A percentile compares a stretch with the other conserved stretches of the same genome.
Evolutionary conservation across 1,140 invertebrate species (phyloP).

Genomic region (Diorhabda sublineata): DNA sequence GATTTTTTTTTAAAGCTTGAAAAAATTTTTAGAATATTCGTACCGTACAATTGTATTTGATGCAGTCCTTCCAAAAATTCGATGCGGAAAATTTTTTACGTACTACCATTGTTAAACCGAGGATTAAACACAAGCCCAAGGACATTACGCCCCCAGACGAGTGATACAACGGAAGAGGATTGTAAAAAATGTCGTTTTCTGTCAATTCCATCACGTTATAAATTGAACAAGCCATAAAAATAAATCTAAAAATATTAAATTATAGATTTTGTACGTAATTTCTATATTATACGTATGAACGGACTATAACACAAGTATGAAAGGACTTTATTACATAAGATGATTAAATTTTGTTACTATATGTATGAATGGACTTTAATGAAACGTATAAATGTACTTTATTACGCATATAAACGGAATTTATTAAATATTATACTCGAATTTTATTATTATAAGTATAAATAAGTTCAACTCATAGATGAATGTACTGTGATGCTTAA

Average conservation of each 20-base stretch:
- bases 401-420: too few species aligned
- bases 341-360: too few species aligned
- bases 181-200: constrained; percentile 77
- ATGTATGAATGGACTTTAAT: too few species aligned
- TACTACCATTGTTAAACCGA: constrained; percentile 75
- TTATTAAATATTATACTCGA: too few species aligned
- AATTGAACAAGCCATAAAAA: constrained; percentile 60
- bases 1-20: background rate
- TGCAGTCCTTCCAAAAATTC: constrained; percentile 91
- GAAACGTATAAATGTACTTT: too few species aligned
- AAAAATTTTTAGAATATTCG: constrained; percentile 35
- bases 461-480: too few species aligned
- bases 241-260: constrained; percentile 49
- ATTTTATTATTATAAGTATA: too few species aligned
- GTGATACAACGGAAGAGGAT: constrained; percentile 90
- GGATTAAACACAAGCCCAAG: constrained; percentile 63
- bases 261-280: too few species aligned
- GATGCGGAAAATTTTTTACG: constrained; percentile 89
- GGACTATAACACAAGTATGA: too few species aligned
- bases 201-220: constrained; percentile 54
- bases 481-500: too few species aligned
- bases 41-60: constrained; percentile 86
- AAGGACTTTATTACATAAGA: too few species aligned
- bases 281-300: too few species aligned
- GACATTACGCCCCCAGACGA: constrained; percentile 73